Evolutionary conservation across 2,113 vertebrate genomes (phyloP).

Genomic region (human): DNA sequence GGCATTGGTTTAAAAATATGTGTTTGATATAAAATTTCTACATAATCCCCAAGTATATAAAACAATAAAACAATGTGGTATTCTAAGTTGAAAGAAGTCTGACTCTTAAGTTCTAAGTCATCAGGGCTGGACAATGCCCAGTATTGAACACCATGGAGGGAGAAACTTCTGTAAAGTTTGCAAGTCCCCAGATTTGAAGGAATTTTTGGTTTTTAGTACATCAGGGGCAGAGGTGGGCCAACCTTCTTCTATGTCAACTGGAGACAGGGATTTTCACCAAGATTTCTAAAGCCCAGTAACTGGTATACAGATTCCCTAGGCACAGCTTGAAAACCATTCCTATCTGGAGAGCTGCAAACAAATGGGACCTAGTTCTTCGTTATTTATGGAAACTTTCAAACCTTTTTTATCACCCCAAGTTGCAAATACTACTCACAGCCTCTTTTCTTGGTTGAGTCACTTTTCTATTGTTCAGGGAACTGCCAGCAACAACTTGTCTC

Average conservation of each 20-base stretch:
- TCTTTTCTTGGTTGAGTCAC: background rate
- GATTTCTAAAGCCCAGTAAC: background rate
- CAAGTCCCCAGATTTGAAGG: background rate
- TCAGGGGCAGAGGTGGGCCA: background rate
- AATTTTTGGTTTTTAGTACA: background rate
- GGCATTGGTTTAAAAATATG: background rate
- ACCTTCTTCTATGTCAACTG: background rate
- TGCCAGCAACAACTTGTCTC: background rate
- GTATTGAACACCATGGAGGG: background rate
- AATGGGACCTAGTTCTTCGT: background rate
- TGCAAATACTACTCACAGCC: background rate
- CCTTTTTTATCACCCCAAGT: background rate
- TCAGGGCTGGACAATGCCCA: background rate
- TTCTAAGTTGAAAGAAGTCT: background rate
- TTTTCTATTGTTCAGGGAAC: background rate
- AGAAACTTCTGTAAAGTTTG: background rate
- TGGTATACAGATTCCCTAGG: background rate
- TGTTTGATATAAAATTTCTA: background rate
- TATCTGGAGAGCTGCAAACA: background rate
- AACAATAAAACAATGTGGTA: background rate
- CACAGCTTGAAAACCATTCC: background rate
- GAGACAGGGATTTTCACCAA: background rate
- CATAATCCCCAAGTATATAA: background rate
- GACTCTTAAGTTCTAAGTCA: background rate
- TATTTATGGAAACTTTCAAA: background rate